Conservation (phyloP, 2,113 vertebrate genomes). For the Trachemys scripta region DNA sequence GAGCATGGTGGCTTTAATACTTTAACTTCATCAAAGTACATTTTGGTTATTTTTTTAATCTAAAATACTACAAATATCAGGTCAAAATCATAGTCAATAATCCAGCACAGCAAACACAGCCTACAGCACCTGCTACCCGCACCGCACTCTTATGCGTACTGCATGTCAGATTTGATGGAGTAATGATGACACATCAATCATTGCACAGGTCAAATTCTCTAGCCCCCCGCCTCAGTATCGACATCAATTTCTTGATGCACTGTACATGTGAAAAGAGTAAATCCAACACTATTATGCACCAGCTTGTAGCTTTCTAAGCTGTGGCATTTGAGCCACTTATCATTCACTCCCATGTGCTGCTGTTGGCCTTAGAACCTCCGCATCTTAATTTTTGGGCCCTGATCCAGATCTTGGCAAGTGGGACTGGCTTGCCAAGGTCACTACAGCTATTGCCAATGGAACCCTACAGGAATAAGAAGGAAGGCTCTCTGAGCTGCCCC, state of each 20-base stretch:
- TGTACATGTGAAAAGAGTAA: not conserved
- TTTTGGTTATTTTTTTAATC: not conserved
- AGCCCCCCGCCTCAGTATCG: not conserved
- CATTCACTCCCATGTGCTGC: not conserved
- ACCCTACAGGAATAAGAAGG: not conserved
- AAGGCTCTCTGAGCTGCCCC: not conserved
- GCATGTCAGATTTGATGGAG: not conserved
- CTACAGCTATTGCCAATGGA: not conserved
- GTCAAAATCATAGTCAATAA: slow-evolving; percentile 40
- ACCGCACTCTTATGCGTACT: not conserved
- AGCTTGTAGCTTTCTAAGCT: slow-evolving; percentile 12
- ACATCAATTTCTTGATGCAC: slow-evolving; percentile 9
- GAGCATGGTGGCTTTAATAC: slow-evolving; percentile 17
- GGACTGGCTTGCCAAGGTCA: not conserved
- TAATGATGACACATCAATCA: slow-evolving; percentile 21
- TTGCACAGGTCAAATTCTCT: not conserved
- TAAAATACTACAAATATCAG: slow-evolving; percentile 49
- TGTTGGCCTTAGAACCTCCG: slow-evolving; percentile 10
- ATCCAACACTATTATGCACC: not conserved
- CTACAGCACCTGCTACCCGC: not conserved
- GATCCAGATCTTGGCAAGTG: slow-evolving; percentile 21
- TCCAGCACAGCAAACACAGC: not conserved
- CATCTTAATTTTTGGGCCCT: slow-evolving; percentile 26
- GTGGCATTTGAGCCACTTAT: not conserved
- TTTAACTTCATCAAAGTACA: slow-evolving; percentile 54